Evolutionary conservation across 2,113 vertebrate species (phyloP).

Genomic region (Syrrhaptes paradoxus): DNA sequence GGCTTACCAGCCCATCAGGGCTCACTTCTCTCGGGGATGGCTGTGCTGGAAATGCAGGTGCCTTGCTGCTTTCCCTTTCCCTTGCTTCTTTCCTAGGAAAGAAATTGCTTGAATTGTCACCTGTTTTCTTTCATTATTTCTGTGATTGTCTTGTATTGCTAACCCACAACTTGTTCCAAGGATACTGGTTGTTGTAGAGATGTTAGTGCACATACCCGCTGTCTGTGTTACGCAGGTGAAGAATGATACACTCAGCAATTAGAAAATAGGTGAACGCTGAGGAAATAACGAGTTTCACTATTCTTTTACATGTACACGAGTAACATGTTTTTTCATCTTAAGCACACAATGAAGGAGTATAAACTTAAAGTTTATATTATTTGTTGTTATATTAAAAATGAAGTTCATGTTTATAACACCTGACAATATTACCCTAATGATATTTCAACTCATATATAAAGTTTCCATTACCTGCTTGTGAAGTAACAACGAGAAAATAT

Average conservation of each 20-base stretch:
- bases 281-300: not conserved
- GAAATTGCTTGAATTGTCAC: not conserved
- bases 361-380: not conserved
- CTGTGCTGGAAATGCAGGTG: not conserved
- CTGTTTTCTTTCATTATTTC: not conserved
- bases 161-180: not conserved
- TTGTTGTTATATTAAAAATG: not conserved
- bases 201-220: not conserved
- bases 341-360: not conserved
- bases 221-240: not conserved
- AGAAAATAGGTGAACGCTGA: not conserved
- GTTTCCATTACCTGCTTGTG: not conserved
- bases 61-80: not conserved
- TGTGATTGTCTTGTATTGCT: not conserved
- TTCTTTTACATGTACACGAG: not conserved
- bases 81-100: not conserved
- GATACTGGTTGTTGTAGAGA: not conserved
- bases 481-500: not conserved
- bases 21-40: not conserved
- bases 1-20: not conserved
- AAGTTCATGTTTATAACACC: not conserved
- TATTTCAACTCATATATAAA: not conserved
- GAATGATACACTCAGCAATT: not conserved
- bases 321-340: not conserved
- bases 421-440: not conserved